Conservation (phyloP, 2,113 vertebrate genomes). For the Zosterops lateralis region DNA sequence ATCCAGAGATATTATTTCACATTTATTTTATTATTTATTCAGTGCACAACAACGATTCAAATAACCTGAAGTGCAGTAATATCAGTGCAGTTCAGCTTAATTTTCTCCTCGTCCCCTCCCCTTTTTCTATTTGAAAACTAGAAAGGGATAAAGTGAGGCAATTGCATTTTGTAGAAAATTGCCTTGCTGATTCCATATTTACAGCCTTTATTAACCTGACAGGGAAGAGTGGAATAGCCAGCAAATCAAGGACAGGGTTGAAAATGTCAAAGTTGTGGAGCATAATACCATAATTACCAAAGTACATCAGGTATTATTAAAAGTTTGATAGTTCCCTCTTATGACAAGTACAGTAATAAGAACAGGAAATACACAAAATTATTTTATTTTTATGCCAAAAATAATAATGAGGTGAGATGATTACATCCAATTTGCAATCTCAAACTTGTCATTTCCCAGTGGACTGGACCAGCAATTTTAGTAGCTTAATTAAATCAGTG, state of each 20-base stretch:
- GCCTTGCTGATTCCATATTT: slow-evolving; percentile 14
- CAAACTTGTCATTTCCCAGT: slow-evolving; percentile 7
- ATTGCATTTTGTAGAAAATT: slow-evolving; percentile 2
- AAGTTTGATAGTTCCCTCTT: slow-evolving; percentile 39
- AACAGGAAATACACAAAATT: slow-evolving; percentile 59
- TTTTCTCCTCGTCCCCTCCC: not conserved
- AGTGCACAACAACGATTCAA: not conserved
- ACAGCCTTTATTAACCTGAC: slow-evolving; percentile 23
- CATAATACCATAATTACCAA: slow-evolving; percentile 29
- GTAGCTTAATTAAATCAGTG: slow-evolving; percentile 49
- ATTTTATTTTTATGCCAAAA: slow-evolving; percentile 64
- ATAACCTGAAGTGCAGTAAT: not conserved
- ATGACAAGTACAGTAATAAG: slow-evolving; percentile 48
- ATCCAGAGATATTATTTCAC: not conserved
- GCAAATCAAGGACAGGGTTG: slow-evolving; percentile 36
- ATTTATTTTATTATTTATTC: not conserved
- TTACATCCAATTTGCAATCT: slow-evolving; percentile 15
- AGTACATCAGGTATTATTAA: slow-evolving; percentile 42
- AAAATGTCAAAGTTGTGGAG: slow-evolving; percentile 51
- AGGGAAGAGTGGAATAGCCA: not conserved
- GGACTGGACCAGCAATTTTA: not conserved
- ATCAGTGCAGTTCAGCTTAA: not conserved
- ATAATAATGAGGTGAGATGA: slow-evolving; percentile 53
- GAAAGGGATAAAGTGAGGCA: not conserved
- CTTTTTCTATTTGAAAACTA: not conserved